A percentile compares a stretch with the other conserved stretches of the same genome.
These are phyloP conservation scores for Chionodraco myersi DNA, from an alignment of 2,113 vertebrate species.

Conservation along the genomic window DNA sequence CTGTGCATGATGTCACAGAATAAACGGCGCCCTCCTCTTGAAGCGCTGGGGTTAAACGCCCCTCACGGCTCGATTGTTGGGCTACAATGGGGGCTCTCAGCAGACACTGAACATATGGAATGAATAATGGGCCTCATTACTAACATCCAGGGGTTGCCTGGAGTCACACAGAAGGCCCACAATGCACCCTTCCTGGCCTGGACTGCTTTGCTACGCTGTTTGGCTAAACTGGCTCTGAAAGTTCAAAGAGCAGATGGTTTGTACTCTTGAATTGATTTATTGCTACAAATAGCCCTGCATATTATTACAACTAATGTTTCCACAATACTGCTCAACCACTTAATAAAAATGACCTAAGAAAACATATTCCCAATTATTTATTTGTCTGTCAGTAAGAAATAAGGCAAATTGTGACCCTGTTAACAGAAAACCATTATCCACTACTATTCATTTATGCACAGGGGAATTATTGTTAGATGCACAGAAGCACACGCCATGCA, in stretches of 20 bases:
- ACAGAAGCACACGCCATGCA: slow-evolving; percentile 38
- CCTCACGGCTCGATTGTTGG: slow-evolving; percentile 76
- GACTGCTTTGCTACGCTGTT: slow-evolving; percentile 23
- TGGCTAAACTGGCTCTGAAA: slow-evolving; percentile 23
- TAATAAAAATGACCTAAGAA: slow-evolving; percentile 28
- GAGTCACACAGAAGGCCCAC: slow-evolving; percentile 76
- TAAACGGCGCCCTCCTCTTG: slow-evolving; percentile 77
- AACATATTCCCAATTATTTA: background rate
- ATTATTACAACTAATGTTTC: background rate
- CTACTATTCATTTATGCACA: slow-evolving; percentile 57
- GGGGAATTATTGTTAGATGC: slow-evolving; percentile 60
- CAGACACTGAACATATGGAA: slow-evolving; percentile 85
- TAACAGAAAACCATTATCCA: slow-evolving; percentile 53
- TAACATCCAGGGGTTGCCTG: slow-evolving; percentile 84
- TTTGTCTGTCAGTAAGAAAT: slow-evolving; percentile 24
- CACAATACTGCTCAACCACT: background rate
- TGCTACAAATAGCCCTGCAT: slow-evolving; percentile 6
- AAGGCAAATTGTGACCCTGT: slow-evolving; percentile 42
- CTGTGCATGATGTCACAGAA: slow-evolving; percentile 80
- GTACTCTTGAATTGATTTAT: slow-evolving; percentile 7
- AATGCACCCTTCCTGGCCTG: slow-evolving; percentile 62
- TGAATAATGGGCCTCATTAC: slow-evolving; percentile 85
- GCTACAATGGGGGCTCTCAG: slow-evolving; percentile 79
- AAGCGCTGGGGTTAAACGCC: slow-evolving; percentile 77
- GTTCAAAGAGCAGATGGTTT: slow-evolving; percentile 20